Conservation (phyloP, 2,797 vertebrate genomes). For the Telmatherina bonti region DNA sequence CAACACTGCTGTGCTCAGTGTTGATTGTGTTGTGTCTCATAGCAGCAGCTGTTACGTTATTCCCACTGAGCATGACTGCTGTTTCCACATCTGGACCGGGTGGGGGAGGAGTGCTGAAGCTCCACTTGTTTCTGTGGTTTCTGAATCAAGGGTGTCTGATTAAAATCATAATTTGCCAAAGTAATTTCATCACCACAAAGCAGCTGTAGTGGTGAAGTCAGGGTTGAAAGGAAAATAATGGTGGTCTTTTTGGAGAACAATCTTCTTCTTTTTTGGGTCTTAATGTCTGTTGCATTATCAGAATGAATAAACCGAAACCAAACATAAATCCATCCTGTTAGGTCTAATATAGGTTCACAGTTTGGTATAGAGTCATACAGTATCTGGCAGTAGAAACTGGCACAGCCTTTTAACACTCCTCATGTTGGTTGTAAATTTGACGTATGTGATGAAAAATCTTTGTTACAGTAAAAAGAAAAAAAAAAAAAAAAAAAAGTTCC, state of each 20-base stretch:
- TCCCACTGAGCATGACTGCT: conserved; percentile 24
- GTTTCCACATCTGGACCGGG: conserved; percentile 33
- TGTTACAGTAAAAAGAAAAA: background rate
- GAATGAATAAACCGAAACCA: too few species aligned
- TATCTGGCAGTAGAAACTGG: too few species aligned
- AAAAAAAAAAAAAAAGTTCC: background rate
- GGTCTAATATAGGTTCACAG: background rate
- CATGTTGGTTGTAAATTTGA: background rate
- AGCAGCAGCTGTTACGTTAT: conserved; percentile 43
- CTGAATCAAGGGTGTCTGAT: background rate
- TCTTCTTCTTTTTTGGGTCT: too few species aligned
- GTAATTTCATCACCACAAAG: background rate
- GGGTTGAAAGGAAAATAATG: too few species aligned
- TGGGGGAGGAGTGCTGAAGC: conserved; percentile 12
- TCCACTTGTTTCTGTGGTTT: background rate
- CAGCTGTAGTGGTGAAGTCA: background rate
- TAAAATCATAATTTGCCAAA: background rate
- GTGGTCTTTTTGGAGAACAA: too few species aligned
- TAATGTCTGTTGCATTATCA: background rate
- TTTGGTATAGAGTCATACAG: background rate
- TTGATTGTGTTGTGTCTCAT: background rate
- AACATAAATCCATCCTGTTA: background rate
- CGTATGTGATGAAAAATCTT: background rate
- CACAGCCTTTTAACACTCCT: background rate
- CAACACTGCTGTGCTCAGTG: conserved; percentile 11